Evolutionary conservation across 2,797 vertebrate species (phyloP).

Genomic region (Pseudochromis fuscus): DNA sequence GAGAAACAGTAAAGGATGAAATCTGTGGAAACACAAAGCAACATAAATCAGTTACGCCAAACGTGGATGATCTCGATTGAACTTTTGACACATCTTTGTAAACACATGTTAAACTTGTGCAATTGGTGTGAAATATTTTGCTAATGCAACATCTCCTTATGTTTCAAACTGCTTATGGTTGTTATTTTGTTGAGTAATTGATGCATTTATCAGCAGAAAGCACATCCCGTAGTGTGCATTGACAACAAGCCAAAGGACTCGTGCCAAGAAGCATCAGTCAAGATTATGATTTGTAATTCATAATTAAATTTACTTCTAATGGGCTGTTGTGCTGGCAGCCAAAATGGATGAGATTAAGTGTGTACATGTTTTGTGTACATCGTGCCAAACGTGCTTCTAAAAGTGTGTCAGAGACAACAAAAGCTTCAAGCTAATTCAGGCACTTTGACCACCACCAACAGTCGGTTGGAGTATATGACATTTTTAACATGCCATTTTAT

Average conservation of each 20-base stretch:
- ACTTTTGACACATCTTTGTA: conserved; percentile 2
- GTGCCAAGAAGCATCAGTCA: conserved; percentile 61
- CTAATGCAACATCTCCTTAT: conserved; percentile 28
- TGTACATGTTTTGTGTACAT: conserved; percentile 29
- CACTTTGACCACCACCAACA: neutral
- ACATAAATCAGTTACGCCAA: neutral
- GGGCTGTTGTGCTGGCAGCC: conserved; percentile 43
- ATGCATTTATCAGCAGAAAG: conserved; percentile 65
- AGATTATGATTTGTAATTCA: conserved; percentile 69
- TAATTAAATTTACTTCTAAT: conserved; percentile 72
- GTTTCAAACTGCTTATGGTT: conserved; percentile 62
- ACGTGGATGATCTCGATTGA: neutral
- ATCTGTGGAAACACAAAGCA: conserved; percentile 65
- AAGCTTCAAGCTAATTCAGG: conserved; percentile 10
- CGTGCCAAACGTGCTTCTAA: conserved; percentile 41
- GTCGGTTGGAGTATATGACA: neutral
- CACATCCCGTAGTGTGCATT: conserved; percentile 38
- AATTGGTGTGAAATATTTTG: conserved; percentile 21
- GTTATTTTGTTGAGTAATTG: conserved; percentile 65
- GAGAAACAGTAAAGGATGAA: conserved; percentile 64
- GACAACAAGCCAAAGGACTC: conserved; percentile 47
- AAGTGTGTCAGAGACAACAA: conserved; percentile 16
- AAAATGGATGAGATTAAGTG: conserved; percentile 44
- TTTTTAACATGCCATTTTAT: conserved; percentile 29
- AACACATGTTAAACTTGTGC: conserved; percentile 18